Evolutionary conservation across 1,140 invertebrate genomes (phyloP).

Genomic region (Cotesia vestalis): DNA sequence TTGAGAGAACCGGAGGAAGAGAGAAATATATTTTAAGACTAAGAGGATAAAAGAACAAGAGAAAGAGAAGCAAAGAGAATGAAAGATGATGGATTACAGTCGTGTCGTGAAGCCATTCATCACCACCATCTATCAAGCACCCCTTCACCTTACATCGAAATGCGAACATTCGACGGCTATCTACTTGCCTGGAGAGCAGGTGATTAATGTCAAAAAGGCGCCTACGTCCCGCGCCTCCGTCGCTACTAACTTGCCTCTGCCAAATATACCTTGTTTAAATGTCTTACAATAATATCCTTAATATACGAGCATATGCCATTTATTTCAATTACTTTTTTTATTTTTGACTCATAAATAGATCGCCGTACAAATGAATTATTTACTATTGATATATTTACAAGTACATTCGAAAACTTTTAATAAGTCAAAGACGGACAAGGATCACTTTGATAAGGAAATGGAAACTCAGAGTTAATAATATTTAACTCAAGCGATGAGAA

Average conservation of each 20-base stretch:
- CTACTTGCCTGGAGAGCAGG: conserved; percentile 59
- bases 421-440: conserved; percentile 35
- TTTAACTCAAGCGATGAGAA: conserved; percentile 42
- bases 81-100: conserved; percentile 63
- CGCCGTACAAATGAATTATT: too few species aligned
- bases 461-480: too few species aligned
- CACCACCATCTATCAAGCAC: conserved; percentile 65
- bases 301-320: conserved; percentile 11
- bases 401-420: too few species aligned
- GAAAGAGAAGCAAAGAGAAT: conserved; percentile 42
- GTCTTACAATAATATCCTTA: conserved; percentile 23
- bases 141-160: conserved; percentile 63
- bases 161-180: conserved; percentile 64
- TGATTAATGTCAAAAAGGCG: conserved; percentile 64
- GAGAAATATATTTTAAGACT: conserved; percentile 5
- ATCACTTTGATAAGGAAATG: conserved; percentile 59
- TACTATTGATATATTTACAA: too few species aligned
- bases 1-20: not conserved
- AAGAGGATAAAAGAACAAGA: conserved; percentile 10
- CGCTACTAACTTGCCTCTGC: conserved; percentile 17
- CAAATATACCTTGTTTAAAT: conserved; percentile 12
- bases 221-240: too few species aligned
- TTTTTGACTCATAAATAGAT: too few species aligned
- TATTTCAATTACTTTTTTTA: too few species aligned
- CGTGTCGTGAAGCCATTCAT: conserved; percentile 65